These are phyloP conservation scores for Chaetoderma sp. DNA, from an alignment of 2,888 invertebrate species.

Conservation along the genomic window DNA sequence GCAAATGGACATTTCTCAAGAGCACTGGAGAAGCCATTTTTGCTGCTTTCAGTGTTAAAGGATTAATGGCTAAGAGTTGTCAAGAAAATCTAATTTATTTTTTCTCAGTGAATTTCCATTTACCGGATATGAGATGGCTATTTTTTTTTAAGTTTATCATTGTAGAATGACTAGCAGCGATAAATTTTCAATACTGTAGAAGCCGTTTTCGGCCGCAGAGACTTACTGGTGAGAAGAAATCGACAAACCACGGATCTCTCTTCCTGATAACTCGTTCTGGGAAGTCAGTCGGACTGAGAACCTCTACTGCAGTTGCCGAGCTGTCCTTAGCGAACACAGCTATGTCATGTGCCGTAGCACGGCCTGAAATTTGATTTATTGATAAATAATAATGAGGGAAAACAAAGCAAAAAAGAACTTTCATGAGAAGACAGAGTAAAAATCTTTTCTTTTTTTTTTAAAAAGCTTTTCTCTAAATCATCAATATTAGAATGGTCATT, in stretches of 20 bases:
- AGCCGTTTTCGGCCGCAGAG: not conserved
- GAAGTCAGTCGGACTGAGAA: conserved; percentile 73
- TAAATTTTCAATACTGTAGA: not conserved
- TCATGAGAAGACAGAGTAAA: not conserved
- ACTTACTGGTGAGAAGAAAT: conserved; percentile 80
- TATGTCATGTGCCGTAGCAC: conserved; percentile 72
- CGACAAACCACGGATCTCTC: conserved; percentile 76
- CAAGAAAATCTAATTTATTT: no score
- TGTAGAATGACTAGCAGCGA: no score
- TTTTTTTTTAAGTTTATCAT: no score
- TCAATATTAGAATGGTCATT: no score
- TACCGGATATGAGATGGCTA: no score
- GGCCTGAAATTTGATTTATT: conserved; percentile 66
- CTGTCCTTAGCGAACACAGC: conserved; percentile 78
- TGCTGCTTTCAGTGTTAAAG: no score
- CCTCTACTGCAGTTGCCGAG: conserved; percentile 63
- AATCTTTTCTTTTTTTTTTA: no score
- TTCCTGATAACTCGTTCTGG: conserved; percentile 58
- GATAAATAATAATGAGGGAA: not conserved
- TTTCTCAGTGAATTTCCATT: no score
- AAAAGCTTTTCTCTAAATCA: no score
- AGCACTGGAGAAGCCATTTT: no score
- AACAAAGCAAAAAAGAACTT: not conserved
- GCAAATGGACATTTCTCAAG: no score
- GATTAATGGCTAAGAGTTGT: no score